These are phyloP conservation scores for Synergus itoensis DNA, from an alignment of 2,888 invertebrate species.

Conservation along the genomic window DNA sequence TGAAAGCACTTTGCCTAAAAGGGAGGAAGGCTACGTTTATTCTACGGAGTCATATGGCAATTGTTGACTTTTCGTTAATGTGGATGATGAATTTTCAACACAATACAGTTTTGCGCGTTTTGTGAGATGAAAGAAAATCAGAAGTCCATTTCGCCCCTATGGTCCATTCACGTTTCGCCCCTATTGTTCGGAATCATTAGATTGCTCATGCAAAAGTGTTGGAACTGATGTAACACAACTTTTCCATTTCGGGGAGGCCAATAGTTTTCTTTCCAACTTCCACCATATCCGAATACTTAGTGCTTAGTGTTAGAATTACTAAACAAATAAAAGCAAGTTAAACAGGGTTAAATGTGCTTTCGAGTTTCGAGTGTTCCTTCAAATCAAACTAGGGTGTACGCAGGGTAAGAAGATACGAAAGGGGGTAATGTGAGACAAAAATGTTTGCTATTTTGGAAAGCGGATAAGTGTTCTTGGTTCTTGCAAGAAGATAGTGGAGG, in stretches of 20 bases:
- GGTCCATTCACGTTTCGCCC: slow-evolving; percentile 31
- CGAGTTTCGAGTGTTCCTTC: slow-evolving; percentile 22
- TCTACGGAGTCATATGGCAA: background rate
- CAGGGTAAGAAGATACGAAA: slow-evolving; percentile 34
- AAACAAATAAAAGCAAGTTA: slow-evolving; percentile 37
- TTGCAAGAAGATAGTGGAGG: background rate
- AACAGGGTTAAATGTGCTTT: slow-evolving; percentile 29
- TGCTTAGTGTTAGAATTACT: slow-evolving; percentile 32
- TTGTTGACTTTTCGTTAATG: slow-evolving; percentile 39
- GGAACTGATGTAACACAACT: slow-evolving; percentile 29
- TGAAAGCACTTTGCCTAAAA: slow-evolving; percentile 29
- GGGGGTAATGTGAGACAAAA: slow-evolving; percentile 32
- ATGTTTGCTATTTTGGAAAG: slow-evolving; percentile 36
- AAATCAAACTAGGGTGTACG: slow-evolving; percentile 20
- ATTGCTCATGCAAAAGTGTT: slow-evolving; percentile 35
- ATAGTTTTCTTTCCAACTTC: slow-evolving; percentile 8
- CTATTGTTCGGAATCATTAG: slow-evolving; percentile 31
- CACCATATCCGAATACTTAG: slow-evolving; percentile 10
- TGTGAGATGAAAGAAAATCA: slow-evolving; percentile 35
- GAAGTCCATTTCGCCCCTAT: slow-evolving; percentile 30
- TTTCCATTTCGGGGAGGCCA: slow-evolving; percentile 33
- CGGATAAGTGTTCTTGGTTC: slow-evolving; percentile 16
- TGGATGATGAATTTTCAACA: slow-evolving; percentile 32
- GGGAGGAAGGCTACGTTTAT: background rate
- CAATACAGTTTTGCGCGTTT: slow-evolving; percentile 27